These are phyloP conservation scores for Pelobates fuscus DNA, from an alignment of 2,113 vertebrate species.

Conservation along the genomic window DNA sequence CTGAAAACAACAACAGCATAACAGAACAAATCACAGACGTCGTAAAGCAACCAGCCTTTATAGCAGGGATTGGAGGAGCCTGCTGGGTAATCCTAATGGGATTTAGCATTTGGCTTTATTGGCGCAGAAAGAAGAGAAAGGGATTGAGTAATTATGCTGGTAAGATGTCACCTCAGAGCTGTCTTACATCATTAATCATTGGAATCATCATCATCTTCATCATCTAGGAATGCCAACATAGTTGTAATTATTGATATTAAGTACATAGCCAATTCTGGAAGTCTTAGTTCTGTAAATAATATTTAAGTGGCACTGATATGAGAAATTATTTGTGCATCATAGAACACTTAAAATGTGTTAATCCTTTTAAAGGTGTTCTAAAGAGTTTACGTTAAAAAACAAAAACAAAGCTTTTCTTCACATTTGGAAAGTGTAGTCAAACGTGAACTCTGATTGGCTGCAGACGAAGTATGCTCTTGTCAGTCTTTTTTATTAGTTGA, in stretches of 20 bases:
- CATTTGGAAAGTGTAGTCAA: no score
- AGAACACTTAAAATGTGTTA: no score
- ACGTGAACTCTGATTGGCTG: no score
- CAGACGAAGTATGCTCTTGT: no score
- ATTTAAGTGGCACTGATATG: no score
- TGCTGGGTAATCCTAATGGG: constrained; percentile 99
- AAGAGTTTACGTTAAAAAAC: no score
- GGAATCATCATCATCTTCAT: neutral
- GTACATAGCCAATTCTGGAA: neutral
- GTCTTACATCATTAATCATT: neutral
- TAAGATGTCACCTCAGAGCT: constrained; percentile 63
- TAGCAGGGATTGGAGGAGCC: constrained; percentile 95
- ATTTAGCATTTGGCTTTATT: constrained; percentile 99
- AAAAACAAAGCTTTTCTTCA: no score
- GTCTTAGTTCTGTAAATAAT: no score
- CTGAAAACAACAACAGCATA: constrained; percentile 96
- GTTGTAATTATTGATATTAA: neutral
- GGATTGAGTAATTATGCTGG: constrained; percentile 98
- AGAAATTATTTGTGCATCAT: no score
- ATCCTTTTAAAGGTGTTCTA: no score
- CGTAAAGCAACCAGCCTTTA: constrained; percentile 98
- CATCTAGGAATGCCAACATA: no score
- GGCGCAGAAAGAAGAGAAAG: constrained; percentile 99
- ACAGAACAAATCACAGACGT: constrained; percentile 98
- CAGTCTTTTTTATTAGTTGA: no score